These are phyloP conservation scores for Euclidia mi DNA, from an alignment of 2,888 invertebrate genomes.

Conservation along the genomic window DNA sequence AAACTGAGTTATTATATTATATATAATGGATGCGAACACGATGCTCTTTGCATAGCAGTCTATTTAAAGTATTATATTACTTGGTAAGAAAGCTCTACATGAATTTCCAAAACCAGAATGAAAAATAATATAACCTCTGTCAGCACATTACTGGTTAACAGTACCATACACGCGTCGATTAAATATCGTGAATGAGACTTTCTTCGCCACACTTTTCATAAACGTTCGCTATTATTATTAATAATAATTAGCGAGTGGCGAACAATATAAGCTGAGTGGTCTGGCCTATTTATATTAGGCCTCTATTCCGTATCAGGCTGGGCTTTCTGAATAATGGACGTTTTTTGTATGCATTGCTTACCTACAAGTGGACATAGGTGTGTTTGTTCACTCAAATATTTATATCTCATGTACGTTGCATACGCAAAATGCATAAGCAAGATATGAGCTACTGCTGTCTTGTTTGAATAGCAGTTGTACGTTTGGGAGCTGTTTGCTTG, in stretches of 20 bases:
- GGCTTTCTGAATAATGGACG: conserved; percentile 19
- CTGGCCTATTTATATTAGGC: conserved; percentile 74
- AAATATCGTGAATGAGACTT: conserved; percentile 43
- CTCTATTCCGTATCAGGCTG: conserved; percentile 63
- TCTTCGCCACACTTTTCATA: conserved; percentile 62
- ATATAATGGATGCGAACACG: too few species aligned
- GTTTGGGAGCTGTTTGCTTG: conserved; percentile 34
- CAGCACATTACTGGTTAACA: conserved; percentile 33
- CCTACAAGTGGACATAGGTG: conserved; percentile 2
- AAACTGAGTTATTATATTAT: too few species aligned
- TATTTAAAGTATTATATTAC: too few species aligned
- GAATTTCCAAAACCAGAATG: too few species aligned
- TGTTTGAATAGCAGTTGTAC: conserved; percentile 39
- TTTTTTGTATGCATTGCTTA: conserved; percentile 8
- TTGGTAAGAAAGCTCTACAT: too few species aligned
- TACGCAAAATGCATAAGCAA: conserved; percentile 21
- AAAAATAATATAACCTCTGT: too few species aligned
- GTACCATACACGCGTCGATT: conserved; percentile 28
- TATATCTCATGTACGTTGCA: conserved; percentile 26
- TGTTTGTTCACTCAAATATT: conserved; percentile 18
- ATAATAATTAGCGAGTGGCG: conserved; percentile 83
- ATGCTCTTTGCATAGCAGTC: too few species aligned
- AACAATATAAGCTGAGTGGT: conserved; percentile 81
- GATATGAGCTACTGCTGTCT: conserved; percentile 22
- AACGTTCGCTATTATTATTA: conserved; percentile 78